Evolutionary conservation across 2,113 vertebrate species (phyloP).

Genomic region (Hystrix brachyura): DNA sequence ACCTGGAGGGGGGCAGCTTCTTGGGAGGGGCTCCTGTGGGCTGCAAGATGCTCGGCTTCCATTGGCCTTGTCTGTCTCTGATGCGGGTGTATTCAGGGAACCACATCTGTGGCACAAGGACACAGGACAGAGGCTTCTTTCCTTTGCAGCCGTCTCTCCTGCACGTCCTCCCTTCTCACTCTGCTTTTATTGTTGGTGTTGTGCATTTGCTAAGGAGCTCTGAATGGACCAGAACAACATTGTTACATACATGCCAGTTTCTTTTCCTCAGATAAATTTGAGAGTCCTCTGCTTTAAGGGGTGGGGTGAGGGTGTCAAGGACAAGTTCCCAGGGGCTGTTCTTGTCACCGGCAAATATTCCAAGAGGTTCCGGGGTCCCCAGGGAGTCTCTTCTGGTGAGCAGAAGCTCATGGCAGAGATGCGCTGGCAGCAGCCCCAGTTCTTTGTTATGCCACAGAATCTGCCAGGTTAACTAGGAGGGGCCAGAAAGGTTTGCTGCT

Average conservation of each 20-base stretch:
- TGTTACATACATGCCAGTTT: accelerated
- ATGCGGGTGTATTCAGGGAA: neutral
- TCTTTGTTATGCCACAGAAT: too few species aligned
- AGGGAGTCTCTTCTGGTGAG: neutral
- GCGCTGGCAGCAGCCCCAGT: neutral
- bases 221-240: neutral
- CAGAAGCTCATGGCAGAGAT: too few species aligned
- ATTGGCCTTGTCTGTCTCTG: neutral
- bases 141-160: neutral
- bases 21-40: neutral
- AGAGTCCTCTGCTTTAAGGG: accelerated
- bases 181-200: neutral
- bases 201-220: neutral
- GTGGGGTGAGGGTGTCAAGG: too few species aligned
- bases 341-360: neutral
- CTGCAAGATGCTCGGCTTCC: too few species aligned
- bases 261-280: neutral
- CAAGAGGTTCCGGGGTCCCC: too few species aligned
- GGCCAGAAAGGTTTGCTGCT: neutral
- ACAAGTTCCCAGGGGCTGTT: too few species aligned
- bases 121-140: neutral
- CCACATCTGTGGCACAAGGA: neutral
- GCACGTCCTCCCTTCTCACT: neutral
- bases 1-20: neutral
- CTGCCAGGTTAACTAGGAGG: neutral